Evolutionary conservation across 2,113 vertebrate species (phyloP).

Genomic region (Burhinus bistriatus): DNA sequence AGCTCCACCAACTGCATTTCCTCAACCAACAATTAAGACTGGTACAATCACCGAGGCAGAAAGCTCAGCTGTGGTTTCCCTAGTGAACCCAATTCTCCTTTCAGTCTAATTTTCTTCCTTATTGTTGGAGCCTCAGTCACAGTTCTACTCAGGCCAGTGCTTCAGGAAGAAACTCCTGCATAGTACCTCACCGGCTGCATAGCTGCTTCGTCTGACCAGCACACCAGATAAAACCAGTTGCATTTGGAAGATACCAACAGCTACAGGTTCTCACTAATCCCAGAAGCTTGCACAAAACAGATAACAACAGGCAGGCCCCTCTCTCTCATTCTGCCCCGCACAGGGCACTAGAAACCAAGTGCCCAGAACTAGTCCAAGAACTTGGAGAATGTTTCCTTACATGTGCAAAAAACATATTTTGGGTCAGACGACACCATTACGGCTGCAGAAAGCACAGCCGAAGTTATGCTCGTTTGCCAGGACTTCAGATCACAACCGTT

Average conservation of each 20-base stretch:
- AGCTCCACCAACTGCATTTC: not conserved
- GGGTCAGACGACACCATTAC: not conserved
- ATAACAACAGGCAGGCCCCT: not conserved
- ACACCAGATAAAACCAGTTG: not conserved
- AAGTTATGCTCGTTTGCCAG: not conserved
- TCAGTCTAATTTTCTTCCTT: not conserved
- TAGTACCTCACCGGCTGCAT: not conserved
- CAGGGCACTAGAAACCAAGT: not conserved
- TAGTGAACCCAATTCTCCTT: not conserved
- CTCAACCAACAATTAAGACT: not conserved
- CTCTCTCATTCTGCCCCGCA: not conserved
- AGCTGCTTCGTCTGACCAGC: not conserved
- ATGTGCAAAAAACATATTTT: not conserved
- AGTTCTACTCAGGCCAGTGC: not conserved
- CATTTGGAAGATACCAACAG: not conserved
- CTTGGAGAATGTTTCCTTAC: not conserved
- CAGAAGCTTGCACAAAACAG: not conserved
- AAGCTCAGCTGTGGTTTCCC: not conserved
- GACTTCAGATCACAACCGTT: not conserved
- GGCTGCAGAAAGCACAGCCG: not conserved
- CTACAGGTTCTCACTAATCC: not conserved
- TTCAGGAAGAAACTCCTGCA: not conserved
- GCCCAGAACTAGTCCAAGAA: fast-evolving
- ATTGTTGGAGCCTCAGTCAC: not conserved
- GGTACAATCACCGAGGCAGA: fast-evolving